A percentile compares a stretch with the other conserved stretches of the same genome.
Conservation (phyloP, 2,113 vertebrate genomes). For the Blennius ocellaris region DNA sequence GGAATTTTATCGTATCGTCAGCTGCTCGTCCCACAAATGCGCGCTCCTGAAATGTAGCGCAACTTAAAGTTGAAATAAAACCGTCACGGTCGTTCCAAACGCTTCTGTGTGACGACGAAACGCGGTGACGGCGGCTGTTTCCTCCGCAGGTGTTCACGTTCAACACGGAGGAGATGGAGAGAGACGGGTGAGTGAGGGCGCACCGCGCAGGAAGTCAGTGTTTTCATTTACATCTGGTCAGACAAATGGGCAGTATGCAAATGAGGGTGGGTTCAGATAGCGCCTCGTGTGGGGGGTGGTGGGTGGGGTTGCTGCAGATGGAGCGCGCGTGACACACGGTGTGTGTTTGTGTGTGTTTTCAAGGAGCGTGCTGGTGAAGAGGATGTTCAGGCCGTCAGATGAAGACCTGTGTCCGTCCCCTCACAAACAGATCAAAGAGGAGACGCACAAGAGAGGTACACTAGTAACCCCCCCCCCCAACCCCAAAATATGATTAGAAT, state of each 20-base stretch:
- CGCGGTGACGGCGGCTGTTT: not conserved
- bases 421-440: conserved; percentile 94
- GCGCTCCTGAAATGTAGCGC: too few relatives aligned
- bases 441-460: conserved; percentile 90
- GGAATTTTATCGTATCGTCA: too few relatives aligned
- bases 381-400: conserved; percentile 92
- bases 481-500: too few relatives aligned
- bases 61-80: too few relatives aligned
- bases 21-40: too few relatives aligned
- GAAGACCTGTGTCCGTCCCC: conserved; percentile 90
- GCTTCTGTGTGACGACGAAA: not conserved
- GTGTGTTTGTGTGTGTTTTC: conserved; percentile 15
- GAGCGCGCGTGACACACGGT: conserved; percentile 6
- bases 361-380: conserved; percentile 92
- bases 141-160: conserved; percentile 89
- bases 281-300: not conserved
- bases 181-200: conserved; percentile 88
- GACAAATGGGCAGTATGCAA: conserved; percentile 41
- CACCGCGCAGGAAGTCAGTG: conserved; percentile 4
- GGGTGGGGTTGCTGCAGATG: not conserved
- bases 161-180: conserved; percentile 92
- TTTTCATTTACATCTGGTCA: conserved; percentile 36
- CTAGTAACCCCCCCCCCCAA: too few relatives aligned
- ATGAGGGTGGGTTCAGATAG: conserved; percentile 19
- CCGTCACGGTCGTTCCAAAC: too few relatives aligned